Base-by-base conservation (phyloP, 2,888 invertebrate genomes). In the Aphodius sticticus region DNA sequence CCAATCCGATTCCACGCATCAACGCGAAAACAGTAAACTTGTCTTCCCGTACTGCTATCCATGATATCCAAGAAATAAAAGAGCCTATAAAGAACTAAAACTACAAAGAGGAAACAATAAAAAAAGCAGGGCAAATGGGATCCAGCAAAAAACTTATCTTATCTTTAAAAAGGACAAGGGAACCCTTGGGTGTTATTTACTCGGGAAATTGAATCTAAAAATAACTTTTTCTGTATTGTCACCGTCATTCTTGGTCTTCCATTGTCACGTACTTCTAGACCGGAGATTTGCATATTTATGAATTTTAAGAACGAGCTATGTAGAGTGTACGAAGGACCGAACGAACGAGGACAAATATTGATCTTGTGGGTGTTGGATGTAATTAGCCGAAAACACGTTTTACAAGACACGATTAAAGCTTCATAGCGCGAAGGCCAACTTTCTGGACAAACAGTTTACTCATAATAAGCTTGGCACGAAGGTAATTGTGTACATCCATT, bases 121-220 rank as follows among this genome's bases (percentile, higher is more conserved):
- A 53, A 53, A 53, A 53, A 7, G 53, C 7, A 53, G 53, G 53
- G 53, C 53, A 53, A 53, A 53, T 53, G 53, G 53, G 53, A 53
- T 53, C 53, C 7, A 53, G 53, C 7, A 12, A 53, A 53, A 12
- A 12, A 53, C 6, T 2, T 12, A 53, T 53, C 4, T 26, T 26
- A 2, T 53, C 53, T 9, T 53, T 53, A 12, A 53, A 53, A 53
- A 53, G 12, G 2, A 53, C 53, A 53, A 53, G 1, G 26, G 26
- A 26, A 26, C 26, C 26, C 53, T 53, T 53, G 53, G 12, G 12
- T 53, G 53, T 53, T 53, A 53, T 53, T 53, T 53, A 53, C 53
- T 53, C 53, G 53, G 53, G 53, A 53, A 53, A 53, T 53, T 53
- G 53, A 53, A 53, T 53, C 53, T 53, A 53, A 53, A 53, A 53